Percentiles rank a stretch among this genome's conserved stretches.
Conservation (phyloP, 2,113 vertebrate species). For the Scomber scombrus region DNA sequence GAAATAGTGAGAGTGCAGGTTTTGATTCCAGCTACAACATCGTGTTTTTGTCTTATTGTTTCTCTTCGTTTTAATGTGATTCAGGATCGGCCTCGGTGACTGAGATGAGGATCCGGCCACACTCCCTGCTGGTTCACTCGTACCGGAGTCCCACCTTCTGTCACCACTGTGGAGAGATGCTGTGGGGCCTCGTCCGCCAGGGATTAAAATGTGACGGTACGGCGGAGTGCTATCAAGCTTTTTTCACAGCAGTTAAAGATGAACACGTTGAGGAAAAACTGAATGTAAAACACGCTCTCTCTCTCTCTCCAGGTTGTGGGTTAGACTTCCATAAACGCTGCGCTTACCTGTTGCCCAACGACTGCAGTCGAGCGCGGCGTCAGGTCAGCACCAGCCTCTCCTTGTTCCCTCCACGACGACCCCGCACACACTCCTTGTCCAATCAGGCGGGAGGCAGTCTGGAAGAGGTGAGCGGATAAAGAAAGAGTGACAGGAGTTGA, state of each 20-base stretch:
- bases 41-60: no score
- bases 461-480: slow-evolving; percentile 76
- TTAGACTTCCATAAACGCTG: slow-evolving; percentile 93
- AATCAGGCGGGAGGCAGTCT: slow-evolving; percentile 82
- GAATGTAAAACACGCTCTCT: neutral
- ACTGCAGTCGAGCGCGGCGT: slow-evolving; percentile 88
- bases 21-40: no score
- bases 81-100: slow-evolving; percentile 77
- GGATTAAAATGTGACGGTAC: slow-evolving; percentile 85
- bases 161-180: slow-evolving; percentile 86
- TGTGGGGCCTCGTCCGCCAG: slow-evolving; percentile 85
- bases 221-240: no score
- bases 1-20: no score
- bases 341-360: slow-evolving; percentile 86
- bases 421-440: slow-evolving; percentile 81
- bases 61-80: neutral
- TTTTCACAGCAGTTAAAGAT: neutral
- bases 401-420: slow-evolving; percentile 78
- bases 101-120: slow-evolving; percentile 76
- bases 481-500: no score
- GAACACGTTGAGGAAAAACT: no score
- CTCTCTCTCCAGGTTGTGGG: slow-evolving; percentile 85
- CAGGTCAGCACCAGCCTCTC: slow-evolving; percentile 88
- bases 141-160: slow-evolving; percentile 86
- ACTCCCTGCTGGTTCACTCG: slow-evolving; percentile 83